phyloP scores from a whole-genome alignment of 2,797 vertebrate genomes.

The Anguilla marmorata region DNA sequence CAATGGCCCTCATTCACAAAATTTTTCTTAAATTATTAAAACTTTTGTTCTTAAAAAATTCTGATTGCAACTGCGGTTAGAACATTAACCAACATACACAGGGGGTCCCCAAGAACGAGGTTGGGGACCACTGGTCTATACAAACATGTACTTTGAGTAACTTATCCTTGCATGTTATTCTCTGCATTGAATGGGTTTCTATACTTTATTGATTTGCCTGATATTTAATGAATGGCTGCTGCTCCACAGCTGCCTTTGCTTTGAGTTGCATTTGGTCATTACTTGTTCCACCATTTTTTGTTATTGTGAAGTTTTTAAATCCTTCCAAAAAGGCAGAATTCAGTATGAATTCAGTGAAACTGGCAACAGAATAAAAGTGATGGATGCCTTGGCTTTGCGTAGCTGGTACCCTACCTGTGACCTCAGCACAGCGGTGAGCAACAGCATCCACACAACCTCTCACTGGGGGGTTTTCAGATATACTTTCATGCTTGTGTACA shows the following conservation, averaged over 20 bases:
- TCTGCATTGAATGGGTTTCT: not conserved
- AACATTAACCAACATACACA: too few relatives aligned
- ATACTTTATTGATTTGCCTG: not conserved
- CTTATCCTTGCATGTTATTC: not conserved
- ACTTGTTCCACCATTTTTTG: not conserved
- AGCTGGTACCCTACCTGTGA: not conserved
- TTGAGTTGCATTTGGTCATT: not conserved
- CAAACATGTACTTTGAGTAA: not conserved
- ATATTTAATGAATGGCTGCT: not conserved
- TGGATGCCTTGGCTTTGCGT: not conserved
- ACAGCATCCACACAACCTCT: not conserved
- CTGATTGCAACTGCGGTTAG: too few relatives aligned
- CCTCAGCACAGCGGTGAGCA: not conserved
- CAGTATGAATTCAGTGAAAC: not conserved
- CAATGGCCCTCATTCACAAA: too few relatives aligned
- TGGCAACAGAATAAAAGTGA: not conserved
- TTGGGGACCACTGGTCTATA: not conserved
- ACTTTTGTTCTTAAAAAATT: too few relatives aligned
- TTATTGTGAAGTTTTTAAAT: not conserved
- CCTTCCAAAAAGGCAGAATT: not conserved
- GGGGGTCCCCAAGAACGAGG: too few relatives aligned
- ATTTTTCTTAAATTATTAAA: too few relatives aligned
- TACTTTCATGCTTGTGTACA: not conserved
- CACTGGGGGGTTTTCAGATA: not conserved
- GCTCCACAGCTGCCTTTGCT: not conserved